Evolutionary conservation across 2,797 vertebrate species (phyloP).

Genomic region (Sebastiscus tertius): DNA sequence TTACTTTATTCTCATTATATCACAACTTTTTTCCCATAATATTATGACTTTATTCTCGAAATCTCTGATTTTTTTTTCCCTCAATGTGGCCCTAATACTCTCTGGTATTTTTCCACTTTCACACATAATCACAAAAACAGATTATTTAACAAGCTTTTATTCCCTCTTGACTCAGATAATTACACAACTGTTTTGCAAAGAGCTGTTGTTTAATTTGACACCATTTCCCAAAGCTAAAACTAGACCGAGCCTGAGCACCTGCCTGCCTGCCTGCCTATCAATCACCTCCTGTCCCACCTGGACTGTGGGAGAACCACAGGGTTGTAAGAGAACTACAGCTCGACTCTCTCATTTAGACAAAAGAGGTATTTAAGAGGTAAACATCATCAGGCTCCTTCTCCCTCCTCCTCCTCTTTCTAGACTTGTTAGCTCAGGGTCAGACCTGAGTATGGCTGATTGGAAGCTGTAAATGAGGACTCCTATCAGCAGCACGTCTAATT

Average conservation of each 20-base stretch:
- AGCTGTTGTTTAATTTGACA: slow-evolving; percentile 1
- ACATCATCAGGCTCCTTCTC: slow-evolving; percentile 1
- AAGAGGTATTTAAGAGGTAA: slow-evolving; percentile 25
- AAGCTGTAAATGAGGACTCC: slow-evolving; percentile 48
- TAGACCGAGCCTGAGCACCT: not conserved
- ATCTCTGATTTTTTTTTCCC: fast-evolving
- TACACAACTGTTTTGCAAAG: not conserved
- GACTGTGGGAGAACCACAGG: not conserved
- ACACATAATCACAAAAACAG: not conserved
- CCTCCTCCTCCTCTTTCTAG: not conserved
- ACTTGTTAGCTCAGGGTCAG: not conserved
- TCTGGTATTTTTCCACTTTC: not conserved
- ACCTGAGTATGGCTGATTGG: slow-evolving; percentile 20
- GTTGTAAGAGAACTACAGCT: slow-evolving; percentile 5
- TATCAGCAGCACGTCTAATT: slow-evolving; percentile 73
- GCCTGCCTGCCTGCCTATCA: not conserved
- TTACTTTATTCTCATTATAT: too few species aligned
- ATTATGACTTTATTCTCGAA: too few species aligned
- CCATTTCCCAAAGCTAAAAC: not conserved
- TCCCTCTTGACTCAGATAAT: not conserved
- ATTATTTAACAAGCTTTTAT: not conserved
- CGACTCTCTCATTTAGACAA: not conserved
- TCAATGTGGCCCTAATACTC: too few species aligned
- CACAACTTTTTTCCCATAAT: too few species aligned
- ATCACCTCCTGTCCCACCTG: not conserved